These are phyloP conservation scores for Microcebus lehilahytsara DNA, from an alignment of 2,113 vertebrate species.

Conservation along the genomic window DNA sequence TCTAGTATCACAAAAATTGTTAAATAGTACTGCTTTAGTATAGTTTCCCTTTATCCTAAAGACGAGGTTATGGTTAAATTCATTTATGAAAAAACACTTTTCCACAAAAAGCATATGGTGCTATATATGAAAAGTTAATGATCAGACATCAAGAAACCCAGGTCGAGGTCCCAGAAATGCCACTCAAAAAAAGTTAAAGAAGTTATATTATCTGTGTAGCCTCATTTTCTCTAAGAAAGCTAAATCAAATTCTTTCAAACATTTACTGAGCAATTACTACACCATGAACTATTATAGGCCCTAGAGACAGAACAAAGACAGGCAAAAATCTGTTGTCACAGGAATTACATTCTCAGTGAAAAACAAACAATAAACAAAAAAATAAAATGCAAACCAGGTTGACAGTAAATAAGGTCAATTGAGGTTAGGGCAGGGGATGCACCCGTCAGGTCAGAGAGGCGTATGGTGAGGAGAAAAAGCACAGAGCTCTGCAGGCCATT, in stretches of 20 bases:
- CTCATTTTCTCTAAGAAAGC: neutral
- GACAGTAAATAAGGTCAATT: neutral
- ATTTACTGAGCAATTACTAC: neutral
- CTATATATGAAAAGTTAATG: neutral
- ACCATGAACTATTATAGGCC: neutral
- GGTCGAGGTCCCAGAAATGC: neutral
- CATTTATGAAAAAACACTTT: neutral
- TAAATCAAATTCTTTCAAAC: neutral
- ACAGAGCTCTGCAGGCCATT: neutral
- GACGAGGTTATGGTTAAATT: neutral
- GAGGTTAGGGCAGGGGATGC: fast-evolving
- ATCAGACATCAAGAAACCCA: neutral
- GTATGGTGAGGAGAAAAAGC: fast-evolving
- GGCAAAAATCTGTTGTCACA: neutral
- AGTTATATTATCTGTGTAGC: neutral
- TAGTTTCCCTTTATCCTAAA: neutral
- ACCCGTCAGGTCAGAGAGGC: neutral
- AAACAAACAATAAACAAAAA: neutral
- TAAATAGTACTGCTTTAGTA: neutral
- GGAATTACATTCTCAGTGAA: neutral
- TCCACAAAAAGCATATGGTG: neutral
- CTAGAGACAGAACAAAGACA: neutral
- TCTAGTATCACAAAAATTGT: neutral
- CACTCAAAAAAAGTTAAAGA: neutral
- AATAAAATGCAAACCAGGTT: neutral